A percentile compares a stretch with the other conserved stretches of the same genome.
These are phyloP conservation scores for Anhinga rufa DNA, from an alignment of 2,113 vertebrate species.

Conservation along the genomic window DNA sequence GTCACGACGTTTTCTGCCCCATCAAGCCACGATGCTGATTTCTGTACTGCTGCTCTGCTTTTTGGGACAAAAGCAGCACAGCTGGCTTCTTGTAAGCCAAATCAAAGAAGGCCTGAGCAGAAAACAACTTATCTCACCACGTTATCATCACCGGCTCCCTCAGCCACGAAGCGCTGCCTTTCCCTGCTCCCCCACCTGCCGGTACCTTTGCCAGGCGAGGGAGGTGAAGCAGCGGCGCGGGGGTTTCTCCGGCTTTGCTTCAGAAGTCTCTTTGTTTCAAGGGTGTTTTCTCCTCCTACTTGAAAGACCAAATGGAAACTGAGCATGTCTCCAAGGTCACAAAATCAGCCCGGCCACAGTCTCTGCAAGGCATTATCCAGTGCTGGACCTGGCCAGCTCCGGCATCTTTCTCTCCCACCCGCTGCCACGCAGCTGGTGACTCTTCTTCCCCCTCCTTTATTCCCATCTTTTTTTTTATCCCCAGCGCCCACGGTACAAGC, in stretches of 20 bases:
- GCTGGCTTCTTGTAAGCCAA: background rate
- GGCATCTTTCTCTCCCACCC: background rate
- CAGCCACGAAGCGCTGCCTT: background rate
- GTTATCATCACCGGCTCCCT: accelerated
- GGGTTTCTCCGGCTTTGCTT: background rate
- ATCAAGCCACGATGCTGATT: background rate
- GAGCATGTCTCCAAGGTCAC: background rate
- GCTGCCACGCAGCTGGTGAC: background rate
- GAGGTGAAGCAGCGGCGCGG: accelerated
- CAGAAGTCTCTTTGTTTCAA: background rate
- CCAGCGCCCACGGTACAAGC: too few relatives aligned
- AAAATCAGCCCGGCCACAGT: background rate
- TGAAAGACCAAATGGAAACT: background rate
- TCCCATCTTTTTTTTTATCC: background rate
- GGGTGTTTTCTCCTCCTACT: background rate
- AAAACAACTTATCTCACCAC: background rate
- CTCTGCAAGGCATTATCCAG: background rate
- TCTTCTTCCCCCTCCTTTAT: background rate
- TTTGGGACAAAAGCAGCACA: accelerated
- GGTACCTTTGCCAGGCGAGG: background rate
- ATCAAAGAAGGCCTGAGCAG: background rate
- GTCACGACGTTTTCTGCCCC: background rate
- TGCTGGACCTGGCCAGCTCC: background rate
- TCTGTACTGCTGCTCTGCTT: background rate
- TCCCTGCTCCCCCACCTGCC: accelerated